Conservation (phyloP, 1,140 invertebrate genomes). For the Pomacea maculata region DNA sequence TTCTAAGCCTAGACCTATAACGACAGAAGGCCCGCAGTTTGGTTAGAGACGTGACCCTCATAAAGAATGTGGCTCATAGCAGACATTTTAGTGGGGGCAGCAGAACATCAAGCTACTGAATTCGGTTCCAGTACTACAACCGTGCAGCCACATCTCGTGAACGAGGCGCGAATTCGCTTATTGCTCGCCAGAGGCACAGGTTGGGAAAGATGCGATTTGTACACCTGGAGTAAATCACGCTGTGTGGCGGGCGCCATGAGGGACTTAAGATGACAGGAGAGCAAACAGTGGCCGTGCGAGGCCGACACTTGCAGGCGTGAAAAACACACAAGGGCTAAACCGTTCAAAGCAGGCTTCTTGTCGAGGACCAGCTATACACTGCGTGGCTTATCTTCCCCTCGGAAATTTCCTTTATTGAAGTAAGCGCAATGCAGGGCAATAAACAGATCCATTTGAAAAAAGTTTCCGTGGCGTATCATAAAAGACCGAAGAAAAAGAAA, state of each 20-base stretch:
- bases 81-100: neutral
- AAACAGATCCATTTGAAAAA: too few relatives aligned
- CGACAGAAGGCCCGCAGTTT: too few relatives aligned
- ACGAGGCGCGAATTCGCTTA: neutral
- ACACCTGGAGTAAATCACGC: conserved; percentile 4
- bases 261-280: conserved; percentile 1
- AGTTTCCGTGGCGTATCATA: too few relatives aligned
- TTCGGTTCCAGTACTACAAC: neutral
- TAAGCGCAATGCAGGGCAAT: too few relatives aligned
- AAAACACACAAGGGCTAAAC: conserved; percentile 5
- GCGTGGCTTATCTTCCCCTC: too few relatives aligned
- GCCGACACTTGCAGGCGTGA: neutral
- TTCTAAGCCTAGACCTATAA: too few relatives aligned
- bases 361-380: too few relatives aligned
- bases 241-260: neutral
- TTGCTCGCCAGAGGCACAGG: neutral
- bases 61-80: neutral
- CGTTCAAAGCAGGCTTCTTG: neutral
- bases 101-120: neutral
- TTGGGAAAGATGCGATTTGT: neutral
- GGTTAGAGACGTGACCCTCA: neutral
- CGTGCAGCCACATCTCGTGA: too few relatives aligned
- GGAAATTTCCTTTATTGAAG: too few relatives aligned
- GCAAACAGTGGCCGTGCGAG: conserved; percentile 4
- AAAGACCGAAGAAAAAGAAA: too few relatives aligned